Conservation (phyloP, 1,140 invertebrate genomes). For the Heliconius congener region DNA sequence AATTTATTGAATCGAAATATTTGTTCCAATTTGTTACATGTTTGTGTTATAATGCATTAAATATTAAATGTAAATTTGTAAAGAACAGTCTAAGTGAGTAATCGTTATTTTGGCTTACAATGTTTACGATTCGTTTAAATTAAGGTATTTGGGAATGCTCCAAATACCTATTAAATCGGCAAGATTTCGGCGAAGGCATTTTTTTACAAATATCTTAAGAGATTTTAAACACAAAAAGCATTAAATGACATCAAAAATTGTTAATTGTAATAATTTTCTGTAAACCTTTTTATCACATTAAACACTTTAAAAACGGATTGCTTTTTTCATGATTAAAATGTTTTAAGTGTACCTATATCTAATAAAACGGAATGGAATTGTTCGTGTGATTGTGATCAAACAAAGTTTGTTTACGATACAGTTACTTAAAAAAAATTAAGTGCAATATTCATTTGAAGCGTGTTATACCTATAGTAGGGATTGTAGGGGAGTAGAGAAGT, state of each 20-base stretch:
- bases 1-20: not conserved
- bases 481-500: slow-evolving; percentile 1
- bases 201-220: not conserved
- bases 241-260: not conserved
- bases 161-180: slow-evolving; percentile 18
- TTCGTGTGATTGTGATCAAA: not conserved
- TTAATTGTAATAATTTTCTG: not conserved
- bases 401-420: not conserved
- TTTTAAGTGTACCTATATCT: too few relatives aligned
- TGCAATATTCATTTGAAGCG: not conserved
- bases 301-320: too few relatives aligned
- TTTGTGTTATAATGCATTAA: not conserved
- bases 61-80: not conserved
- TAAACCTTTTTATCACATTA: too few relatives aligned
- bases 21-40: not conserved
- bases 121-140: slow-evolving; percentile 37
- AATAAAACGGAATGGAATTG: too few relatives aligned
- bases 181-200: not conserved
- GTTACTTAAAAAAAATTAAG: not conserved
- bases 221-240: not conserved
- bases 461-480: not conserved
- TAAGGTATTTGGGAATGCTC: slow-evolving; percentile 42
- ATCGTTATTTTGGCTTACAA: slow-evolving; percentile 31
- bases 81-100: slow-evolving; percentile 16
- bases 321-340: too few relatives aligned